These are phyloP conservation scores for Channa striata DNA, from an alignment of 2,797 vertebrate species.

Conservation along the genomic window DNA sequence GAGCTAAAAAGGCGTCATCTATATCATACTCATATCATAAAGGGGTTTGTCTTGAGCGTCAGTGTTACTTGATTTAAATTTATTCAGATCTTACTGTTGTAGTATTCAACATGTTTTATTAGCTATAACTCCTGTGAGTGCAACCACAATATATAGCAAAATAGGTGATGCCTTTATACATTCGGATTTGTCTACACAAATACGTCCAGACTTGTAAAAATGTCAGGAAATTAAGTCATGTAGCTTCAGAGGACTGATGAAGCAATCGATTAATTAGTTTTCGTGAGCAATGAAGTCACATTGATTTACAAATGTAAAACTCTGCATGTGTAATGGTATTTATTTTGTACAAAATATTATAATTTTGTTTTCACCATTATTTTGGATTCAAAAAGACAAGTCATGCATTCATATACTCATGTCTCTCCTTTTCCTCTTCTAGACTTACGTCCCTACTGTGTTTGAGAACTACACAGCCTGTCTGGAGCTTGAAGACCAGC, in stretches of 20 bases:
- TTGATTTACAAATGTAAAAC: background rate
- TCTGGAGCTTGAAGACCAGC: constrained; percentile 92
- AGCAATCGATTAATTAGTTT: background rate
- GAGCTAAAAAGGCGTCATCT: background rate
- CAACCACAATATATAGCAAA: no score
- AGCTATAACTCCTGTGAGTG: background rate
- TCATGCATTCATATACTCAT: background rate
- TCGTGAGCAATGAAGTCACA: background rate
- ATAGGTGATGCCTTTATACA: no score
- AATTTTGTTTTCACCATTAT: background rate
- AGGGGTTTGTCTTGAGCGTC: background rate
- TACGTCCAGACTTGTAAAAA: background rate
- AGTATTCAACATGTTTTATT: background rate
- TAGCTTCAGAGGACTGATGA: background rate
- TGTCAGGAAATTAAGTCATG: background rate
- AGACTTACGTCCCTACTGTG: constrained; percentile 96
- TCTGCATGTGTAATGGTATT: background rate
- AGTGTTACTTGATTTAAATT: background rate
- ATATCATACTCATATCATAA: background rate
- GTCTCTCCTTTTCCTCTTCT: constrained; percentile 23
- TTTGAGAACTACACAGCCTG: constrained; percentile 98
- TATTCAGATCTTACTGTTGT: background rate
- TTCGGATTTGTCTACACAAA: background rate
- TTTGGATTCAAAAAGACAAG: background rate
- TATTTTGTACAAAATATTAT: no score